Evolutionary conservation across 2,113 vertebrate species (phyloP), one percentile per base, ranked within the genome.

Genomic region (Alethe diademata): DNA sequence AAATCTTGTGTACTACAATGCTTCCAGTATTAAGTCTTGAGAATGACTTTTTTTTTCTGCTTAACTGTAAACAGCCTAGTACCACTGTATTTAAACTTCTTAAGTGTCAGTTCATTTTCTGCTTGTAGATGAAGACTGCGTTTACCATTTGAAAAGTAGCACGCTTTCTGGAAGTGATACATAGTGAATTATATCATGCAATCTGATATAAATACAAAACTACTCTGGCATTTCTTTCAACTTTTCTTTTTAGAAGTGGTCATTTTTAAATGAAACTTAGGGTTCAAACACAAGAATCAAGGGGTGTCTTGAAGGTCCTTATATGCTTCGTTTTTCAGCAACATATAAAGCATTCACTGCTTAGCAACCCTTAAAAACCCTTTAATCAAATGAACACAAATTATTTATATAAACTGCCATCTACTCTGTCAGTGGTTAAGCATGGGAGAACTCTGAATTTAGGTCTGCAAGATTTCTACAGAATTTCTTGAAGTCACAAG

Each of bases 121-220:
- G 67, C 66, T 86, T 36, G 75, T 73, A 85, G 64, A 87, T 66
- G 48, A 92, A 93, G 86, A 89, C 11, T 89, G 64, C 53, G 94
- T 95, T 92, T 91, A 94, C 12, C 1, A 29, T 70, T 93, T 82
- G 89, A 94, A 96, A 96, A 97, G 91, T 57, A 96, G 76, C 90
- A 95, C 86, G 90, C 24, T 70, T 95, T 97, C 71, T 94, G 45
- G 45, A 96, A 86, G 56, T 17, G 43, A 92, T 69, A 89, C 51
- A 86, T 26, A 85, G 51, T 66, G 94, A 97, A 90, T 80, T 45
- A 83, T 28, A 85, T 12, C 47, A 97, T 92, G 96, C 91, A 97
- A 86, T 67, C 79, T 70, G 69, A 97, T 73, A 72, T 48, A 92
- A 78, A 95, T 38, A 87, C 78, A 97, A 97, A 95, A 92, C 43